Evolutionary conservation across 2,113 vertebrate species (phyloP).

Genomic region (Ranitomeya variabilis): DNA sequence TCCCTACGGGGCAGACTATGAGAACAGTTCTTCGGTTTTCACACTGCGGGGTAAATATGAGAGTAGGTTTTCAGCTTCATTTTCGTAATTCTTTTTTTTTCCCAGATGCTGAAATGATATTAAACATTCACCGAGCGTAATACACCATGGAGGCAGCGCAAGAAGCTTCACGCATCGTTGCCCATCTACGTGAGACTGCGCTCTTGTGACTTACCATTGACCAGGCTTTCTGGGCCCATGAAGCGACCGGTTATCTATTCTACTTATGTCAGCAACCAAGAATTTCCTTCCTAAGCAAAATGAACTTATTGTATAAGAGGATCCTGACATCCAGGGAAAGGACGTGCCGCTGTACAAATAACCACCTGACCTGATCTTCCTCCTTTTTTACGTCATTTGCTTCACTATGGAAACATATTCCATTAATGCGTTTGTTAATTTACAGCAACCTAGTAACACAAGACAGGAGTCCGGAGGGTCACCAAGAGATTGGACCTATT

Average conservation of each 20-base stretch:
- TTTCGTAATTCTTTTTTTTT: not conserved
- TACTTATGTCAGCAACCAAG: not conserved
- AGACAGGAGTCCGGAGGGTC: not conserved
- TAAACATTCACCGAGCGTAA: not conserved
- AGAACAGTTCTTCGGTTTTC: not conserved
- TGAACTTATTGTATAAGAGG: not conserved
- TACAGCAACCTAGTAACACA: not conserved
- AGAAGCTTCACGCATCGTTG: not conserved
- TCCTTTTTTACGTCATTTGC: not conserved
- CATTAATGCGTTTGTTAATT: not conserved
- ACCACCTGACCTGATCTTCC: not conserved
- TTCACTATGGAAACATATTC: constrained; percentile 4
- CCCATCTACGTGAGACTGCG: not conserved
- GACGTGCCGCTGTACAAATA: constrained; percentile 23
- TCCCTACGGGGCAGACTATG: not conserved
- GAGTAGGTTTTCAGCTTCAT: not conserved
- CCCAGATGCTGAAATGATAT: not conserved
- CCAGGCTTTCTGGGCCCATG: not conserved
- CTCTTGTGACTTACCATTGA: constrained; percentile 5
- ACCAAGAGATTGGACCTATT: not conserved
- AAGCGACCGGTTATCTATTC: not conserved
- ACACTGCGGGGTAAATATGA: not conserved
- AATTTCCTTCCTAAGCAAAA: constrained; percentile 41
- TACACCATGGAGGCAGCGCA: not conserved
- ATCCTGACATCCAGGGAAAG: constrained; percentile 19